These are phyloP conservation scores for Aphis craccivora DNA, from an alignment of 1,140 invertebrate genomes.

Conservation along the genomic window DNA sequence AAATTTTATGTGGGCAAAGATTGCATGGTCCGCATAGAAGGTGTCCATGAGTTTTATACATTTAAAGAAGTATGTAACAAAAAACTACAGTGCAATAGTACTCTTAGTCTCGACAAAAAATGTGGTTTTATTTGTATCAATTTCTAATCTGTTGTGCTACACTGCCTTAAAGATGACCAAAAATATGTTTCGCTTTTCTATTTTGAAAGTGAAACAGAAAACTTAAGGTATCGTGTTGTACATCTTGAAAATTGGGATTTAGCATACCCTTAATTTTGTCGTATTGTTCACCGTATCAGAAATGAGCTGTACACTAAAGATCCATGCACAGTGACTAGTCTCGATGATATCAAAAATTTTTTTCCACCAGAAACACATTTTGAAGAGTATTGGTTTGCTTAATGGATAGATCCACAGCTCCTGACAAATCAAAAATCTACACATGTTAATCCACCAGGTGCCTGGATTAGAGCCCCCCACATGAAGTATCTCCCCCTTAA, in stretches of 20 bases:
- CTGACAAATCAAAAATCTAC: conserved; percentile 66
- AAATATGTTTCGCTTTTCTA: conserved; percentile 94
- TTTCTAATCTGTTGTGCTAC: conserved; percentile 92
- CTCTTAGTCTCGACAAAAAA: conserved; percentile 73
- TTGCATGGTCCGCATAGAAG: conserved; percentile 83
- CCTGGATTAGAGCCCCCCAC: conserved; percentile 61
- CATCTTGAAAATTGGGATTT: conserved; percentile 88
- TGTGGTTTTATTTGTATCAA: conserved; percentile 95
- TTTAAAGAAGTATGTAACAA: conserved; percentile 89
- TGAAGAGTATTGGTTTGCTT: conserved; percentile 90
- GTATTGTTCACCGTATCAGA: conserved; percentile 90
- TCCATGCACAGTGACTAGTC: conserved; percentile 85
- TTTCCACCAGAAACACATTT: conserved; percentile 87
- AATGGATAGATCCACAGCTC: conserved; percentile 79
- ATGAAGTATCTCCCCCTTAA: conserved; percentile 34
- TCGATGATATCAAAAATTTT: conserved; percentile 88
- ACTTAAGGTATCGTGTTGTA: conserved; percentile 83
- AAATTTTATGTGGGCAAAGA: conserved; percentile 85
- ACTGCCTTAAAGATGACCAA: conserved; percentile 81
- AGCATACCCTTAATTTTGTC: conserved; percentile 91
- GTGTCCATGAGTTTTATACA: conserved; percentile 89
- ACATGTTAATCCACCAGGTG: conserved; percentile 24
- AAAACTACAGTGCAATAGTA: conserved; percentile 74
- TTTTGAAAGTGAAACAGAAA: conserved; percentile 91
- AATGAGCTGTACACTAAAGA: conserved; percentile 90